Percentiles rank a stretch among this genome's conserved stretches.
Conservation (phyloP, 53 echinoderm and acorn worm genomes). For the Crossaster papposus region DNA sequence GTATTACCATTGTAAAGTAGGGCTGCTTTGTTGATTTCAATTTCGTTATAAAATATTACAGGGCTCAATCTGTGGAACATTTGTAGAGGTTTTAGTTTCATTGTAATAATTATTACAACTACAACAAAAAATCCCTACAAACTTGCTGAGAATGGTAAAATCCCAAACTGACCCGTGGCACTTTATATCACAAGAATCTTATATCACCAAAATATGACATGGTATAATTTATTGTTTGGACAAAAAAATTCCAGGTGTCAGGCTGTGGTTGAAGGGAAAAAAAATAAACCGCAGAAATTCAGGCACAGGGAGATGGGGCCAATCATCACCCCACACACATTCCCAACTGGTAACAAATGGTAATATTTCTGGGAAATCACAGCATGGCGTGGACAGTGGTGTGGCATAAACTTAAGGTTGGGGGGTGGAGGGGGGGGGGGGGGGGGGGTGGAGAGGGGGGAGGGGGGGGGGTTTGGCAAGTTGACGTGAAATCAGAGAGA, state of each 20-base stretch:
- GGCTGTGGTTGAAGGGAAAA: constrained; percentile 31
- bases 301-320: constrained; percentile 15
- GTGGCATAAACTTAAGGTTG: background rate
- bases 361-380: constrained; percentile 46
- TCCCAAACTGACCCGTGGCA: background rate
- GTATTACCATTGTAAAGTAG: background rate
- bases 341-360: constrained; percentile 57
- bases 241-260: constrained; percentile 55
- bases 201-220: background rate
- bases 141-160: background rate
- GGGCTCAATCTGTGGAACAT: background rate
- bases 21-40: too few species aligned
- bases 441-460: too few species aligned
- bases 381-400: constrained; percentile 8
- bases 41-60: too few species aligned
- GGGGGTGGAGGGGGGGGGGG: background rate
- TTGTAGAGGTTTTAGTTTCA: background rate
- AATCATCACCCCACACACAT: constrained; percentile 31
- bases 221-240: constrained; percentile 46
- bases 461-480: too few species aligned
- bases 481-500: background rate
- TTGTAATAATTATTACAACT: background rate
- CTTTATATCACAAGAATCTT: background rate
- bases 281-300: constrained; percentile 17
- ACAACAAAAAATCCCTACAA: background rate